Evolutionary conservation across 2,797 vertebrate genomes (phyloP).

Genomic region (Dipus sagitta): DNA sequence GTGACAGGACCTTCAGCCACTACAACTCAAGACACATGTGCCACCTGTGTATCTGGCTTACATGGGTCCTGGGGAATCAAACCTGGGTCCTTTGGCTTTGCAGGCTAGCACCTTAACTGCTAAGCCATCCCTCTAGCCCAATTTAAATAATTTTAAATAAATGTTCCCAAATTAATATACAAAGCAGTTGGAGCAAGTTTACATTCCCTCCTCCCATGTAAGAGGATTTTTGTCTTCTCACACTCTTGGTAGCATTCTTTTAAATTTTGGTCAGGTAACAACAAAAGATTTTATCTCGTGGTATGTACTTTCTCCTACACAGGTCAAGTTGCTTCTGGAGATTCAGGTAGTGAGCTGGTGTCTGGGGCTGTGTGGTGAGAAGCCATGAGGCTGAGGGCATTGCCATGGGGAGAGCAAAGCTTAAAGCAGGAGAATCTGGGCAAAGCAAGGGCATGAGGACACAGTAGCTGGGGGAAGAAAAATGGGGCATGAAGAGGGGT

Average conservation of each 20-base stretch:
- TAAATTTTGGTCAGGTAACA: neutral
- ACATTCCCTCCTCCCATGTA: too few species aligned
- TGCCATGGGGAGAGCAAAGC: too few species aligned
- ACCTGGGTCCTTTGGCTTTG: too few species aligned
- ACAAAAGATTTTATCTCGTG: neutral
- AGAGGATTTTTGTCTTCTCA: neutral
- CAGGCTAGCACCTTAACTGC: too few species aligned
- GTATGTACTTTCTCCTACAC: neutral
- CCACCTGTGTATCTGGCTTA: too few species aligned
- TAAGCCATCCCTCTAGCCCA: too few species aligned
- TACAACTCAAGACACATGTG: too few species aligned
- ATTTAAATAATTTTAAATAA: neutral
- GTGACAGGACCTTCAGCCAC: too few species aligned
- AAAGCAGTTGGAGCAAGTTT: neutral
- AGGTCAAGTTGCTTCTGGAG: neutral
- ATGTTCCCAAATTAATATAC: neutral
- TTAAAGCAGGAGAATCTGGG: neutral
- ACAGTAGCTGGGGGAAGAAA: neutral
- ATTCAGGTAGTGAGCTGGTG: neutral
- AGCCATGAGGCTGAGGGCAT: neutral
- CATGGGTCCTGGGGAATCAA: too few species aligned
- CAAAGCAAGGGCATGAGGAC: neutral
- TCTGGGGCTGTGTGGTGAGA: neutral
- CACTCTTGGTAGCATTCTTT: neutral
- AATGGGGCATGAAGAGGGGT: neutral